Evolutionary conservation across 2,888 invertebrate genomes (phyloP).

Genomic region (Drosophila mettleri): DNA sequence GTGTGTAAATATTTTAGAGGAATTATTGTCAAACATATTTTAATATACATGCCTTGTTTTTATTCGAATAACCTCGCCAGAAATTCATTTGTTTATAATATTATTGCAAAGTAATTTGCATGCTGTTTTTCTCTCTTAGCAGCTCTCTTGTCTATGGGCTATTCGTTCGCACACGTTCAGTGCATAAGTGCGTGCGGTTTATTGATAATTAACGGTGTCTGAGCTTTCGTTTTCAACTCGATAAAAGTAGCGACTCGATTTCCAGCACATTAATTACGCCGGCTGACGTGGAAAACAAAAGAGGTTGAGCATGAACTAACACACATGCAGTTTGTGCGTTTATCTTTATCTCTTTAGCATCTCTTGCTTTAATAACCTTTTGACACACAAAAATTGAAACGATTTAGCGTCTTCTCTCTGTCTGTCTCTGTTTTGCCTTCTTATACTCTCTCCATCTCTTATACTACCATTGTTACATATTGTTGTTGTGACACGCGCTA

Average conservation of each 20-base stretch:
- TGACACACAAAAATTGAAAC: conserved; percentile 74
- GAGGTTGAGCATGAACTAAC: conserved; percentile 32
- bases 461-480: conserved; percentile 20
- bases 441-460: background rate
- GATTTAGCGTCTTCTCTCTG: conserved; percentile 62
- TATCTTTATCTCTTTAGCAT: conserved; percentile 52
- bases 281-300: conserved; percentile 51
- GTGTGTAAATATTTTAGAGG: conserved; percentile 30
- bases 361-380: conserved; percentile 73
- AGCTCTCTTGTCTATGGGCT: conserved; percentile 7
- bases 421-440: background rate
- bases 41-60: conserved; percentile 1
- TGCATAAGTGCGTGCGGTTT: conserved; percentile 47
- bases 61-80: conserved; percentile 60
- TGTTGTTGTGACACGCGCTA: conserved; percentile 61
- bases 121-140: conserved; percentile 20
- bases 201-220: conserved; percentile 66
- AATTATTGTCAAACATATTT: conserved; percentile 34
- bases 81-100: conserved; percentile 65
- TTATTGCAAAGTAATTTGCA: conserved; percentile 63
- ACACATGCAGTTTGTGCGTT: conserved; percentile 19
- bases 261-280: conserved; percentile 49
- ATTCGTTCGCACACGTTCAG: conserved; percentile 18
- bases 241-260: conserved; percentile 44
- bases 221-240: conserved; percentile 66